Evolutionary conservation across 2,113 vertebrate genomes (phyloP), one percentile per base, ranked within the genome.

Genomic region (Pionites leucogaster): DNA sequence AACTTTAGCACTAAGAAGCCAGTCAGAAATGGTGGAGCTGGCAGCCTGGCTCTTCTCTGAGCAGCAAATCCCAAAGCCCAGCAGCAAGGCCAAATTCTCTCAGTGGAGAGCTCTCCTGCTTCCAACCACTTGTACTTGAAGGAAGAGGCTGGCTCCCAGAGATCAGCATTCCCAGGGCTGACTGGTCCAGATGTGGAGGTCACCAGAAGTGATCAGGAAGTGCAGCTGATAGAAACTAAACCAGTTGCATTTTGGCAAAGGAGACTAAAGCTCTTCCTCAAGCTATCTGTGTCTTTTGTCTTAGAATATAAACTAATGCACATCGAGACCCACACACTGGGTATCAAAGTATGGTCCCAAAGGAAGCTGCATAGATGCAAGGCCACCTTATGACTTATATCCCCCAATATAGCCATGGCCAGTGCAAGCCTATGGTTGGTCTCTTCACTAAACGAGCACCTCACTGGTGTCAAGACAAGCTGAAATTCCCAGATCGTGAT

Each of bases 131-230:
- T 7, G 47, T 10, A 49, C 2, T 7, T 27, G 46, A 41, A 77
- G 28, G 19, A 93, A 83, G 31, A 62, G 28, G 1, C 42, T 68
- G 23, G 10, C 69, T 83, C 83, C 39, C 46, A 76, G 47, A 60
- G 7, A 9, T 85, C 12, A 60, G 0, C 37, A 24, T 39, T 39
- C 33, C 49, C 5, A 5, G 6, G 15, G 4, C 20, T 2, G 1
- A 17, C 18, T 69, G 62, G 11, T 27, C 17, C 25, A 27, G 33
- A 29, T 0, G 0, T 19, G 16, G 63, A 85, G 17, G 29, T 72
- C 27, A 47, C n/a, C 37, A 63, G 35, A 90, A 88, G 72, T 17
- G 4, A 69, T 44, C 28, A 62, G 44, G 88, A 93, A 76, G 15
- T 72, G 59, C 29, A 77, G 75, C 44, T 65, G 27, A n/a, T n/a